Conservation (phyloP, 1,140 invertebrate species). For the Drosophila ercepeae region DNA sequence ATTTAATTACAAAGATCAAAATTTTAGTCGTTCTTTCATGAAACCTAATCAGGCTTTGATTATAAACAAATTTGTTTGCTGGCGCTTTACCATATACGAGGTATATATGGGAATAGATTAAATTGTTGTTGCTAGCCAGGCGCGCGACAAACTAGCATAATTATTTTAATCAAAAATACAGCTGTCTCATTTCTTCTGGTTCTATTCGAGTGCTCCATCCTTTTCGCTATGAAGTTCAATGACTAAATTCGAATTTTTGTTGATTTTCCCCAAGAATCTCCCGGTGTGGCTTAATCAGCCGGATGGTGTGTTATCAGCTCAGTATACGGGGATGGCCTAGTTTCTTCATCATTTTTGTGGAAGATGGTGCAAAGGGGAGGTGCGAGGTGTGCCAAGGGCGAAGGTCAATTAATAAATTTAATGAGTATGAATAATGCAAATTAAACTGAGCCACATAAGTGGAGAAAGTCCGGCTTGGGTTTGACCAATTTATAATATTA, state of each 20-base stretch:
- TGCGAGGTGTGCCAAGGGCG: slow-evolving; percentile 4
- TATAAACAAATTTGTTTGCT: slow-evolving; percentile 16
- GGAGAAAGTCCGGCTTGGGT: slow-evolving; percentile 30
- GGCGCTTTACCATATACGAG: slow-evolving; percentile 7
- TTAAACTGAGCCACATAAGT: slow-evolving; percentile 4
- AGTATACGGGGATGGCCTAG: slow-evolving; percentile 60
- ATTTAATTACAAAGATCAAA: too few species aligned
- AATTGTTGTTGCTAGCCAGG: slow-evolving; percentile 34
- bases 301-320: slow-evolving; percentile 52
- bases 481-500: not conserved
- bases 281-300: slow-evolving; percentile 62
- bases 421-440: slow-evolving; percentile 31
- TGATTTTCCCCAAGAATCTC: slow-evolving; percentile 39
- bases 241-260: slow-evolving; percentile 64
- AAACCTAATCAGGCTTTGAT: slow-evolving; percentile 37
- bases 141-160: slow-evolving; percentile 36
- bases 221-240: slow-evolving; percentile 66
- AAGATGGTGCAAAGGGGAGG: slow-evolving; percentile 20
- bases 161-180: slow-evolving; percentile 2
- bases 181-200: slow-evolving; percentile 11
- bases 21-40: not conserved
- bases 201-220: not conserved
- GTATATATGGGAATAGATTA: slow-evolving; percentile 13
- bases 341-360: slow-evolving; percentile 49
- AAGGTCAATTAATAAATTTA: slow-evolving; percentile 44